Base-by-base conservation (phyloP, 2,113 vertebrate species). In the Crotophaga sulcirostris region DNA sequence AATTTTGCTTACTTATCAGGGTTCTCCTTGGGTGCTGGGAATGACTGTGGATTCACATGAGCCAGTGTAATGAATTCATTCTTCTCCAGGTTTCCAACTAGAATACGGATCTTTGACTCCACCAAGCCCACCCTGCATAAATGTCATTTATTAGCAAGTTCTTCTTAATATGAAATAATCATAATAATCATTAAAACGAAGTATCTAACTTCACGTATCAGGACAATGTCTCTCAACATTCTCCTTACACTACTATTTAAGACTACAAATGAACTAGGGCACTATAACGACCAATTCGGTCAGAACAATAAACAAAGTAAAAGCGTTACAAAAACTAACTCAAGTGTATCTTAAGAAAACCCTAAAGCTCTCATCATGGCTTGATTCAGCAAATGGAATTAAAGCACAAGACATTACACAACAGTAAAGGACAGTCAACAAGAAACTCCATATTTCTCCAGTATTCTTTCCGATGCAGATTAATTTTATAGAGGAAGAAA, bases 31-130 rank as follows among this genome's bases (percentile, higher is more conserved):
- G 97, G 98, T 94, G 98, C 98, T 77, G 98, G 98, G 88, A 98
- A 99, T 76, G 98, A 98, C 96, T 99, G 98, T 42, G 97, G 98
- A 94, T 99, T 98, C 88, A 99, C 98, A 77, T 99, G 99, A 89
- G 98, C 98, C 92, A 98, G 95, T 33, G 98, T 99, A 95, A 99
- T 98, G 85, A 98, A 98, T 85, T 98, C 98, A 29, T 99, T 99
- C 97, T 98, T 98, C 97, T 99, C 99, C 97, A 99, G 96, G 82
- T 97, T 98, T 96, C 98, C 98, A 89, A 99, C 98, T 92, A 99
- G 96, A 68, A 99, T 99, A 91, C 98, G 98, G 94, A 99, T 99
- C 98, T 99, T 99, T 77, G 98, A 99, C 92, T 99, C 99, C 94
- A 99, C 98, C 90, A 99, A 98, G 90, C 99, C 98, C 90, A 99